Percentiles rank a stretch among this genome's conserved stretches.
These are phyloP conservation scores for Lophius piscatorius DNA, from an alignment of 2,113 vertebrate species.

Conservation along the genomic window DNA sequence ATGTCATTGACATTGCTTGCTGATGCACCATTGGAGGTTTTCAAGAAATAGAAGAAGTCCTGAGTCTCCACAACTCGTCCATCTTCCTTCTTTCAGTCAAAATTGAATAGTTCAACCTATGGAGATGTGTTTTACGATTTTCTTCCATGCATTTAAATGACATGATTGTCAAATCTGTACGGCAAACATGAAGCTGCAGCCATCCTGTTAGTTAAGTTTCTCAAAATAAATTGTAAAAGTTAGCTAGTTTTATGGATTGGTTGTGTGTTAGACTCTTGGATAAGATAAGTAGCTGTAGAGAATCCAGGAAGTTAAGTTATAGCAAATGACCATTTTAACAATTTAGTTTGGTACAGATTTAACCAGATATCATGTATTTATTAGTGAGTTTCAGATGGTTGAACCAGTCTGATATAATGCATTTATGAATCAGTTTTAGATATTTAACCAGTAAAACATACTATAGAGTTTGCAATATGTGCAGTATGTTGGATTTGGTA, in stretches of 20 bases:
- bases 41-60: constrained; percentile 10
- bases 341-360: background rate
- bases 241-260: too few relatives aligned
- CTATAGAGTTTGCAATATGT: too few relatives aligned
- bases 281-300: too few relatives aligned
- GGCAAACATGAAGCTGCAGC: background rate
- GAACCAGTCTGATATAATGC: too few relatives aligned
- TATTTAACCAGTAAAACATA: too few relatives aligned
- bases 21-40: constrained; percentile 39
- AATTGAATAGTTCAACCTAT: constrained; percentile 6
- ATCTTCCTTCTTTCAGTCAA: background rate
- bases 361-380: background rate
- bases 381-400: background rate
- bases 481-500: too few relatives aligned
- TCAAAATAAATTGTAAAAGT: background rate
- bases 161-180: background rate
- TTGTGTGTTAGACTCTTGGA: too few relatives aligned
- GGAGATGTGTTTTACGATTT: background rate
- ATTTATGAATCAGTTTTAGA: too few relatives aligned
- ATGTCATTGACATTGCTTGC: background rate
- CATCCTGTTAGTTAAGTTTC: background rate
- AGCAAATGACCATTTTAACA: background rate
- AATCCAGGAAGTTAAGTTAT: background rate
- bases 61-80: constrained; percentile 21
- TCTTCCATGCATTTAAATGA: background rate